Percentiles rank a stretch among this genome's conserved stretches.
Conservation (phyloP, 2,797 vertebrate genomes). For the Manis pentadactyla region DNA sequence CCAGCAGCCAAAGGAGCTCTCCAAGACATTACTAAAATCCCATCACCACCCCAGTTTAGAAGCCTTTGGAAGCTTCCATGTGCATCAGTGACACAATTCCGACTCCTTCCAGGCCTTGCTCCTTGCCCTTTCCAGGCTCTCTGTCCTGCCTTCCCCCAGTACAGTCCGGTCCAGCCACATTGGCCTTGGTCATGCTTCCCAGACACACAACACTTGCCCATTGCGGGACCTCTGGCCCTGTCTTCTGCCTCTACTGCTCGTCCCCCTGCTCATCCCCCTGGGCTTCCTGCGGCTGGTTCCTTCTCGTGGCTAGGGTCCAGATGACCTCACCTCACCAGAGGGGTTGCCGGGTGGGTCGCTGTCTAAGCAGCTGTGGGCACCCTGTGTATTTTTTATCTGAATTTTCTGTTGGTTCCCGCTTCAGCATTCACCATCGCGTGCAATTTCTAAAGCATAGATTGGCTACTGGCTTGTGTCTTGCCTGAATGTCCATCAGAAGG, state of each 20-base stretch:
- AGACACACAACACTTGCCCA: neutral
- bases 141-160: neutral
- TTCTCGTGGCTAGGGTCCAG: accelerated
- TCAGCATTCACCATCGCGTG: neutral
- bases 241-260: neutral
- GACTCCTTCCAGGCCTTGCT: neutral
- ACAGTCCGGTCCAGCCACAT: neutral
- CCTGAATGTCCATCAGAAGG: neutral
- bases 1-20: neutral
- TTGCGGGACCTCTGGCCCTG: neutral
- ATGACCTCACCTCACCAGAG: accelerated
- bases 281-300: accelerated
- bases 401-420: neutral
- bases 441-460: neutral
- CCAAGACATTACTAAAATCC: neutral
- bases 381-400: neutral
- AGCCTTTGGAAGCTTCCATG: neutral
- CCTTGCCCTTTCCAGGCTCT: neutral
- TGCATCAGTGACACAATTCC: neutral
- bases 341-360: neutral
- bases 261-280: neutral
- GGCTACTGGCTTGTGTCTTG: neutral
- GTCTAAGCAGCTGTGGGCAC: neutral
- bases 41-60: neutral
- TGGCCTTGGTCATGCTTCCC: neutral